A percentile compares a stretch with the other conserved stretches of the same genome.
These are phyloP conservation scores for Tonatia bakeri DNA, from an alignment of 2,113 vertebrate species.

Conservation along the genomic window DNA sequence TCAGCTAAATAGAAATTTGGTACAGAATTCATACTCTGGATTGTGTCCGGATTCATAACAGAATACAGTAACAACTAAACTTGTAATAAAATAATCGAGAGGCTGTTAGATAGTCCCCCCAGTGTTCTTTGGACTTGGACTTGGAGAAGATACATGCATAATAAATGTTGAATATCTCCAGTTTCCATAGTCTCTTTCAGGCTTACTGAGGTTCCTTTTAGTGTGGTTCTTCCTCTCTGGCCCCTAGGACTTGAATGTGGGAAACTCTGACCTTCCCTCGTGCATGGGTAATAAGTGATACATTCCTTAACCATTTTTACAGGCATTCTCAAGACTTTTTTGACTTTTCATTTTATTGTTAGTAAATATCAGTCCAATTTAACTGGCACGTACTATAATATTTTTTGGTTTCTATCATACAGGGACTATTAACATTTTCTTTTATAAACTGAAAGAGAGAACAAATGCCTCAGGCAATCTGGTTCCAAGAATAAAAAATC, in stretches of 20 bases:
- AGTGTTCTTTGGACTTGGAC: neutral
- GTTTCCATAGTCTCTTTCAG: neutral
- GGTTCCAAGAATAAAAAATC: neutral
- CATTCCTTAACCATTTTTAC: neutral
- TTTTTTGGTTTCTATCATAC: neutral
- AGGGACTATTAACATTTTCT: neutral
- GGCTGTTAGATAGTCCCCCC: neutral
- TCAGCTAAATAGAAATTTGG: neutral
- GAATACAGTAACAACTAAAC: neutral
- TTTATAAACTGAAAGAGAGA: conserved; percentile 1
- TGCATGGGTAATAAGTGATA: neutral
- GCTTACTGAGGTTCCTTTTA: neutral
- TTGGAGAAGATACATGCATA: neutral
- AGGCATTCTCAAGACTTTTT: neutral
- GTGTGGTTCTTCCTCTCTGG: neutral
- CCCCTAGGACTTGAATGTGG: neutral
- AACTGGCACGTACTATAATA: neutral
- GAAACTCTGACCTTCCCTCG: neutral
- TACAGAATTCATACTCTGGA: neutral
- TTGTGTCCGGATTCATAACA: neutral
- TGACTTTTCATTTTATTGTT: neutral
- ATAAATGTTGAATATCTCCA: neutral
- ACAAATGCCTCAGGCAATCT: neutral
- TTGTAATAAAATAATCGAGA: neutral
- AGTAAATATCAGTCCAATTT: neutral